phyloP scores from a whole-genome alignment of 2,797 vertebrate genomes.

The Melanogrammus aeglefinus region DNA sequence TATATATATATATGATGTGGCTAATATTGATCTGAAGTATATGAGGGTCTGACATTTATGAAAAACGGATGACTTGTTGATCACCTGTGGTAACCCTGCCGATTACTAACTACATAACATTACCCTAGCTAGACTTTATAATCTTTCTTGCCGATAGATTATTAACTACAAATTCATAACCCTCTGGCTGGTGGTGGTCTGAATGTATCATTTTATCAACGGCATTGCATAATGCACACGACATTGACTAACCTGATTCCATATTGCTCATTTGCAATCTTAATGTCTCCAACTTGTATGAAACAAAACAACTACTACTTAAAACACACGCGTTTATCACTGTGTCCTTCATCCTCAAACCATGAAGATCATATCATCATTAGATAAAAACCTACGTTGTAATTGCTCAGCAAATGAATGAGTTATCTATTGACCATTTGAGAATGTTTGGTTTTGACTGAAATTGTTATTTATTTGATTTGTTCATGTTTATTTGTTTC shows the following conservation, averaged over 20 bases:
- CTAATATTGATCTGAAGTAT: background rate
- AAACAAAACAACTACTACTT: conserved; percentile 34
- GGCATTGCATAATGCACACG: conserved; percentile 25
- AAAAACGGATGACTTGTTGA: background rate
- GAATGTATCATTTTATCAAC: background rate
- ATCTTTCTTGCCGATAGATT: background rate
- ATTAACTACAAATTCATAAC: background rate
- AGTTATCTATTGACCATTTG: conserved; percentile 18
- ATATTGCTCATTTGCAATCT: conserved; percentile 17
- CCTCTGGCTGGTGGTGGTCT: background rate
- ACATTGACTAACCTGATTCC: conserved; percentile 23
- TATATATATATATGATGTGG: background rate
- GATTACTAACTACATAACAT: too few relatives aligned
- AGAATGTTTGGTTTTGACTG: conserved; percentile 7
- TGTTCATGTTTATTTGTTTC: conserved; percentile 8
- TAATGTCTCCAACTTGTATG: conserved; percentile 15
- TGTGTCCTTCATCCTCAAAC: conserved; percentile 30
- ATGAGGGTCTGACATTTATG: background rate
- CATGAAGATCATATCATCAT: conserved; percentile 20
- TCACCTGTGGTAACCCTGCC: background rate
- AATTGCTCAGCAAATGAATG: conserved; percentile 41
- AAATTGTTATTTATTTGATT: conserved; percentile 28
- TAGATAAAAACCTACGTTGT: conserved; percentile 16
- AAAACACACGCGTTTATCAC: conserved; percentile 7
- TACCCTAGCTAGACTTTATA: too few relatives aligned